These are phyloP conservation scores for Oreochromis spilurus DNA, from an alignment of 2,113 vertebrate genomes.

Conservation along the genomic window DNA sequence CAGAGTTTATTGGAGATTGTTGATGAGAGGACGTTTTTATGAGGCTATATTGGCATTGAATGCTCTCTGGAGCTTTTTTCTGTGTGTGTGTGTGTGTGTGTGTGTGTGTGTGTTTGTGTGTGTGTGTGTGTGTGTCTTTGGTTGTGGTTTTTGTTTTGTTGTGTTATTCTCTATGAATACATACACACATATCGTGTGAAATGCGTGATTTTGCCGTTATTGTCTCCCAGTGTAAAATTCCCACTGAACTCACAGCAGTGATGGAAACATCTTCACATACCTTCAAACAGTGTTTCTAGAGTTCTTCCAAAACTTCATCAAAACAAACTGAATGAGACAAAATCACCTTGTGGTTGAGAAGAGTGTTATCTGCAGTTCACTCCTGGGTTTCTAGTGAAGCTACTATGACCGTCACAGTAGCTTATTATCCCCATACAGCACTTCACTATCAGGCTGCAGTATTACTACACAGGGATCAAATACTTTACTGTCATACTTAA, in stretches of 20 bases:
- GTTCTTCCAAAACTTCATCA: neutral
- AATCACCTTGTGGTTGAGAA: neutral
- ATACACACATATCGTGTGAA: neutral
- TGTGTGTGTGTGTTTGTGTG: neutral
- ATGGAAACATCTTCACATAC: neutral
- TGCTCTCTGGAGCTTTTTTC: neutral
- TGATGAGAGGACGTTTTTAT: slow-evolving; percentile 28
- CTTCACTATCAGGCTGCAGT: neutral
- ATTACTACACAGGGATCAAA: neutral
- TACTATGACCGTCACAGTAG: neutral
- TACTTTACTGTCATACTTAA: neutral
- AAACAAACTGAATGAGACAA: neutral
- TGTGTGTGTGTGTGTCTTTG: neutral
- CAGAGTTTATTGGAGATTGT: slow-evolving; percentile 36
- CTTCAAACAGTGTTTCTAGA: neutral
- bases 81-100: neutral
- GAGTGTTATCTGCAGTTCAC: neutral
- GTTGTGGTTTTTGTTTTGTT: neutral
- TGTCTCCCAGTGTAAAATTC: neutral
- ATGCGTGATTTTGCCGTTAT: neutral
- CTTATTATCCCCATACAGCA: neutral
- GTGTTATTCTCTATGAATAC: neutral
- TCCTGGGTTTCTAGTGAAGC: neutral
- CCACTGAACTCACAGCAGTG: neutral
- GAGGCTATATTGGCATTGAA: neutral